Conservation (phyloP, 2,888 invertebrate genomes). For the Nomada fucata region DNA sequence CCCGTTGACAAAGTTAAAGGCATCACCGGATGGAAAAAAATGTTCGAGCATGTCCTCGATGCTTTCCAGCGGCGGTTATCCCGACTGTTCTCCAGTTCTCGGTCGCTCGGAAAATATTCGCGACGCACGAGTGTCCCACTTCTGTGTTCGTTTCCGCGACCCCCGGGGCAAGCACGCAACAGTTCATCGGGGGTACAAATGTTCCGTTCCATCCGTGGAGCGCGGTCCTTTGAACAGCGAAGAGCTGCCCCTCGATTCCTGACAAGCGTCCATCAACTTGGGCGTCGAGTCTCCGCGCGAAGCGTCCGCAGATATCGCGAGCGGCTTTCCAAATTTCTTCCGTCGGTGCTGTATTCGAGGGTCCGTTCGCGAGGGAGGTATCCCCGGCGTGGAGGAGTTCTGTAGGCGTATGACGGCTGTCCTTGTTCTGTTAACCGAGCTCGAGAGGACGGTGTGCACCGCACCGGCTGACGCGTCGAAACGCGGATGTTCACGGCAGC, state of each 20-base stretch:
- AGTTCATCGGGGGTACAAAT: background rate
- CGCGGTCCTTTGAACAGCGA: too few relatives aligned
- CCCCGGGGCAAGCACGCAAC: background rate
- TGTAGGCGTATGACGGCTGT: conserved; percentile 10
- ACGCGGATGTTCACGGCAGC: conserved; percentile 5
- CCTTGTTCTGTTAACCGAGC: conserved; percentile 3
- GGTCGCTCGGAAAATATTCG: background rate
- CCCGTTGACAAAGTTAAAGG: background rate
- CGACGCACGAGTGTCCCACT: background rate
- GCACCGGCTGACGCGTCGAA: conserved; percentile 5
- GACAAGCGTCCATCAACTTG: background rate
- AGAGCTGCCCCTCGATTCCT: background rate
- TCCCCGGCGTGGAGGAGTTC: conserved; percentile 16
- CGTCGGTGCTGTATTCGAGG: background rate
- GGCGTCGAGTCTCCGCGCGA: background rate
- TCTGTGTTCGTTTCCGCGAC: background rate
- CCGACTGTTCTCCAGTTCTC: background rate
- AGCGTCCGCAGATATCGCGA: background rate
- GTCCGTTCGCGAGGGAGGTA: conserved; percentile 1
- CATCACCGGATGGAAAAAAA: background rate
- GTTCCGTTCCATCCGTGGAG: background rate
- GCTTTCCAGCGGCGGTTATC: background rate
- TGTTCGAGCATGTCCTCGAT: background rate
- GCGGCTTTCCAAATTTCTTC: background rate
- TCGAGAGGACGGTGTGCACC: conserved; percentile 5